Conservation (phyloP, 2,797 vertebrate species). For the Threskiornis aethiopicus region DNA sequence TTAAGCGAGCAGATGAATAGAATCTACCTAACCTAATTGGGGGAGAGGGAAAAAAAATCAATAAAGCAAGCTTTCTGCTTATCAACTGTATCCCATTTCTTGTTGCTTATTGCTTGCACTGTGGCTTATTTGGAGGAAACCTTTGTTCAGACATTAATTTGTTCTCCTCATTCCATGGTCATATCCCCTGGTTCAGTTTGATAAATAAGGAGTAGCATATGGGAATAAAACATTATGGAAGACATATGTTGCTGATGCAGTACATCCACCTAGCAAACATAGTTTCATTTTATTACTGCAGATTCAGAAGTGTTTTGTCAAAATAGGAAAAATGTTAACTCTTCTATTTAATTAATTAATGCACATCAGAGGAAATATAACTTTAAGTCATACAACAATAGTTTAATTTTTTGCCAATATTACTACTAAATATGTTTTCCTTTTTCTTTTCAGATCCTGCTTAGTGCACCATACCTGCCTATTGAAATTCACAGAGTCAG, state of each 20-base stretch:
- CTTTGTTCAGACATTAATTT: slow-evolving; percentile 51
- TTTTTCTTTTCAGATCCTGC: not conserved
- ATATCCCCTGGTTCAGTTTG: not conserved
- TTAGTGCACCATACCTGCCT: not conserved
- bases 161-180: slow-evolving; percentile 33
- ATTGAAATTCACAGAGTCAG: not conserved
- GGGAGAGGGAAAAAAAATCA: slow-evolving; percentile 55
- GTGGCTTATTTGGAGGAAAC: slow-evolving; percentile 15
- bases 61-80: slow-evolving; percentile 56
- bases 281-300: not conserved
- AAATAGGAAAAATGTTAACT: not conserved
- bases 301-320: not conserved
- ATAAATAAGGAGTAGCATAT: not conserved
- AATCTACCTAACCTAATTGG: slow-evolving; percentile 64
- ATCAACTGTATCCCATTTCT: slow-evolving; percentile 28
- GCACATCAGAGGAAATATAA: not conserved
- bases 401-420: accelerated
- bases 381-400: not conserved
- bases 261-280: not conserved
- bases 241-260: not conserved
- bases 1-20: slow-evolving; percentile 58
- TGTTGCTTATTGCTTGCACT: slow-evolving; percentile 36
- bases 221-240: not conserved
- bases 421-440: not conserved
- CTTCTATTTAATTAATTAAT: not conserved